Conservation (phyloP, 2,888 invertebrate species). For the Tenthredo livida region DNA sequence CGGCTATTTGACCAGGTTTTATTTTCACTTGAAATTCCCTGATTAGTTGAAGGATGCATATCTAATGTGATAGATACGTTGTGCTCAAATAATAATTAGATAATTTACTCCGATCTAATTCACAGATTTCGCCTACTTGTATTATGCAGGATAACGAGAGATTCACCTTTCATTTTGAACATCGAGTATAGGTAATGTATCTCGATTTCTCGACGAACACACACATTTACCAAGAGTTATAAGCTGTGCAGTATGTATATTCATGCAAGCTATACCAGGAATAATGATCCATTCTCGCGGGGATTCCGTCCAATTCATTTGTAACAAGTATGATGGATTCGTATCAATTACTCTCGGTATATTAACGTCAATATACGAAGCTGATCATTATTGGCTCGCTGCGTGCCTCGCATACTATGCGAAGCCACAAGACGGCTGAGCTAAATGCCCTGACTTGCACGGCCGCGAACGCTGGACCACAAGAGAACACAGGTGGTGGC, state of each 20-base stretch:
- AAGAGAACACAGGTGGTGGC: constrained; percentile 44
- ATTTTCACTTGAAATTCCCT: background rate
- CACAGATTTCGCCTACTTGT: background rate
- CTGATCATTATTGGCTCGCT: constrained; percentile 60
- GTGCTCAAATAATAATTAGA: background rate
- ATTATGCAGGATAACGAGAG: background rate
- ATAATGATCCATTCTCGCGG: constrained; percentile 52
- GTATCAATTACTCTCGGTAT: constrained; percentile 63
- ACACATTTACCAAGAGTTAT: background rate
- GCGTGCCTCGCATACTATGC: constrained; percentile 59
- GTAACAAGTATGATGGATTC: constrained; percentile 62
- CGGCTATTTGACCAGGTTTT: background rate
- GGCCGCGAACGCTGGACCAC: constrained; percentile 9
- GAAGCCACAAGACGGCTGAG: constrained; percentile 40
- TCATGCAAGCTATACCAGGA: constrained; percentile 16
- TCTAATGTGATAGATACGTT: background rate
- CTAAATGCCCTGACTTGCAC: constrained; percentile 15
- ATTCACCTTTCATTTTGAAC: constrained; percentile 27
- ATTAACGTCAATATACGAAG: constrained; percentile 56
- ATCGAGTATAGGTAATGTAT: background rate
- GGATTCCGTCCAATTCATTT: constrained; percentile 50
- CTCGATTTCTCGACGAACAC: constrained; percentile 23
- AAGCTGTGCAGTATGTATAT: constrained; percentile 7
- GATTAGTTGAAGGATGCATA: background rate
- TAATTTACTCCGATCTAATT: background rate